A percentile compares a stretch with the other conserved stretches of the same genome.
Conservation (phyloP, 2,113 vertebrate genomes). For the Narcine bancroftii region DNA sequence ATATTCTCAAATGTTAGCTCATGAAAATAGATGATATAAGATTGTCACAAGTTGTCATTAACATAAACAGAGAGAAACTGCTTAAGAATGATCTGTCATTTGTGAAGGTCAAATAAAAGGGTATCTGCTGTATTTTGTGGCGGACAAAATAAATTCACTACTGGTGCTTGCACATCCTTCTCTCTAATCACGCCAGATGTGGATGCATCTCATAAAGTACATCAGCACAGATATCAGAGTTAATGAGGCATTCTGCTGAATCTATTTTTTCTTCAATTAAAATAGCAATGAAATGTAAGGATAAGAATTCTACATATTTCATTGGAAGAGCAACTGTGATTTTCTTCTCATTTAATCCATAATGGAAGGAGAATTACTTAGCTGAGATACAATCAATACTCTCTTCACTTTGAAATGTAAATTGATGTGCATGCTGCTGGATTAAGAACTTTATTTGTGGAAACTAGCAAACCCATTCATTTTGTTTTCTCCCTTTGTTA, state of each 20-base stretch:
- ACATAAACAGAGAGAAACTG: background rate
- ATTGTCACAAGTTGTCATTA: background rate
- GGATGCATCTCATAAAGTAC: background rate
- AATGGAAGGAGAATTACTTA: conserved; percentile 18
- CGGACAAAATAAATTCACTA: background rate
- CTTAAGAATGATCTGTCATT: conserved; percentile 7
- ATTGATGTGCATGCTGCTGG: conserved; percentile 1
- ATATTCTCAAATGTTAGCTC: background rate
- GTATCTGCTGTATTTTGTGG: background rate
- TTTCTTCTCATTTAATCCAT: conserved; percentile 21
- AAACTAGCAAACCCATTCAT: background rate
- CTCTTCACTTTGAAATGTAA: conserved; percentile 24
- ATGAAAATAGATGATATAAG: background rate
- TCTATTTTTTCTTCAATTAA: conserved; percentile 25
- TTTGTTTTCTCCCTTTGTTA: background rate
- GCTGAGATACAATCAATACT: background rate
- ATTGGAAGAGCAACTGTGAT: background rate
- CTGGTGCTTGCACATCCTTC: background rate
- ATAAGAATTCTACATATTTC: conserved; percentile 1
- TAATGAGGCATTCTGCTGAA: conserved; percentile 10
- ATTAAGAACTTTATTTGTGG: conserved; percentile 12
- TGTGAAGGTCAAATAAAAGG: conserved; percentile 12
- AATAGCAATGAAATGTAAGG: background rate
- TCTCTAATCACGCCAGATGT: background rate
- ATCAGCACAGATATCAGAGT: background rate